Conservation (phyloP, 1,140 invertebrate genomes). For the Bombus terrestris region DNA sequence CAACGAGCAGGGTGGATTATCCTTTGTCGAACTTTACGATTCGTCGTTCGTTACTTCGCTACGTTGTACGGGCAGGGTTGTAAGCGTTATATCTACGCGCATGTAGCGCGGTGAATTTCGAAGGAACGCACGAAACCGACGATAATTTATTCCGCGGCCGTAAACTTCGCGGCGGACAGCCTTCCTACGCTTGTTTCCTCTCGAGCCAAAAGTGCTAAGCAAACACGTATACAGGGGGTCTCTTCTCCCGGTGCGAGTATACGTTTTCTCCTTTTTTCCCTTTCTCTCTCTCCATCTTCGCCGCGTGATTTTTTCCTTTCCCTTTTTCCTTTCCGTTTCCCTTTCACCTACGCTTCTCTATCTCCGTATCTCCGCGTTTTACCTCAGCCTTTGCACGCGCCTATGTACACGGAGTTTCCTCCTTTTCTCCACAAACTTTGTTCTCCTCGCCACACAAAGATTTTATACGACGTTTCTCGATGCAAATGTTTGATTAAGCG, state of each 20-base stretch:
- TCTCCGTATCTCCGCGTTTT: conserved; percentile 28
- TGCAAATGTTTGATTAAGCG: too few species aligned
- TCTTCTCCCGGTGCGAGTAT: conserved; percentile 26
- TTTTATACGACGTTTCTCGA: too few species aligned
- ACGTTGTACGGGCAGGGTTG: background rate
- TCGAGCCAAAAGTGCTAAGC: conserved; percentile 66
- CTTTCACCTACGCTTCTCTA: conserved; percentile 31
- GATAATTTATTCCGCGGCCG: conserved; percentile 66
- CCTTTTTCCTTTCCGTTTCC: background rate
- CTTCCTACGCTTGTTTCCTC: conserved; percentile 67
- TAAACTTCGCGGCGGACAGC: conserved; percentile 56
- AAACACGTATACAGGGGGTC: conserved; percentile 62
- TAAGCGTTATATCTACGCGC: conserved; percentile 26
- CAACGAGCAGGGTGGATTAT: background rate
- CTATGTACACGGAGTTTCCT: background rate
- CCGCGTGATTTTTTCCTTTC: background rate
- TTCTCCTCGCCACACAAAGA: background rate
- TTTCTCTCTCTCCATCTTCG: background rate
- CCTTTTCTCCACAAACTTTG: background rate
- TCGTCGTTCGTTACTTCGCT: conserved; percentile 1
- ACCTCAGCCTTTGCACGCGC: background rate
- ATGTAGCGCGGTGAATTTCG: conserved; percentile 57
- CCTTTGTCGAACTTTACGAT: conserved; percentile 8
- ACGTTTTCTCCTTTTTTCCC: background rate
- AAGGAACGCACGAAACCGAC: conserved; percentile 58